Percentiles rank a stretch among this genome's conserved stretches.
phyloP scores from a whole-genome alignment of 2,797 vertebrate species.

The Odontamblyopus rebecca region DNA sequence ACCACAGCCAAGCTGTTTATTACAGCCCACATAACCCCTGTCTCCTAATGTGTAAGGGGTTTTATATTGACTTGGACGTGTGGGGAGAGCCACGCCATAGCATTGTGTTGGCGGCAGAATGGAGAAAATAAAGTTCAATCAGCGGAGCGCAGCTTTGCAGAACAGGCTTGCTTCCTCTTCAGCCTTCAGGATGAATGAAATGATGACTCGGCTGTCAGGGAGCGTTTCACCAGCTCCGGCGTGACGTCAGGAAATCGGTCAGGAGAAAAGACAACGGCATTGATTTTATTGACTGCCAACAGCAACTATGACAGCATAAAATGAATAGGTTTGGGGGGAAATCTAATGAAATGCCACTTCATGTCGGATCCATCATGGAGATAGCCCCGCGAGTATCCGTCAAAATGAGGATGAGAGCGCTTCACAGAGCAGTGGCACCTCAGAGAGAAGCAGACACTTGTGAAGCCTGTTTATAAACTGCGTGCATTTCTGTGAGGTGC shows the following conservation, averaged over 20 bases:
- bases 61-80: slow-evolving; percentile 31
- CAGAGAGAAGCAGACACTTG: slow-evolving; percentile 9
- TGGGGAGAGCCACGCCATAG: slow-evolving; percentile 9
- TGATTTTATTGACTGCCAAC: slow-evolving; percentile 46
- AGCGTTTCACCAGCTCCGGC: slow-evolving; percentile 26
- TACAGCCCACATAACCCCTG: slow-evolving; percentile 13
- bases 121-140: slow-evolving; percentile 28
- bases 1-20: slow-evolving; percentile 34
- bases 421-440: slow-evolving; percentile 12
- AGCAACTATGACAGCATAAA: slow-evolving; percentile 28
- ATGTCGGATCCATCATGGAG: slow-evolving; percentile 19
- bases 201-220: slow-evolving; percentile 46
- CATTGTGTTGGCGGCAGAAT: slow-evolving; percentile 23
- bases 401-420: slow-evolving; percentile 7
- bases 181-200: slow-evolving; percentile 44
- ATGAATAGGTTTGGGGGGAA: slow-evolving; percentile 32
- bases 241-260: slow-evolving; percentile 30
- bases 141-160: slow-evolving; percentile 23
- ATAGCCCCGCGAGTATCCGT: slow-evolving; percentile 12
- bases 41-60: slow-evolving; percentile 36
- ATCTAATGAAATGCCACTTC: slow-evolving; percentile 33
- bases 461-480: slow-evolving; percentile 3
- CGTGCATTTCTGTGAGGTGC: not conserved
- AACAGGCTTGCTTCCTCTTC: slow-evolving; percentile 21
- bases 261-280: slow-evolving; percentile 38